Conservation (phyloP, 2,113 vertebrate species). For the pig (Sus scrofa) region DNA sequence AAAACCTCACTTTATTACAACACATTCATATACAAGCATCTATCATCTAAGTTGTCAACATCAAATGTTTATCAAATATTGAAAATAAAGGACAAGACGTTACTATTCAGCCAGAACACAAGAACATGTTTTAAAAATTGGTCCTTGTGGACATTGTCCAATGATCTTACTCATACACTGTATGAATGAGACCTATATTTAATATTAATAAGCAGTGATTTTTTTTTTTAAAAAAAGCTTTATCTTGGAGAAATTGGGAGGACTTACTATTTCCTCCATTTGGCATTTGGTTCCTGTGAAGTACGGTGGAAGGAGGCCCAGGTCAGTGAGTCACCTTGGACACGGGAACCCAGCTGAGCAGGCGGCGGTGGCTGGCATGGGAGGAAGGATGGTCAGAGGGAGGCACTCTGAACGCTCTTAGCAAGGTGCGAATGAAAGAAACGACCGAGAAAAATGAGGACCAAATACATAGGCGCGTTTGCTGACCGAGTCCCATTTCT, state of each 20-base stretch:
- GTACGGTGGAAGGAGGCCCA: not conserved
- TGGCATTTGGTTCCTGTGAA: slow-evolving; percentile 68
- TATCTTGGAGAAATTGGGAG: slow-evolving; percentile 90
- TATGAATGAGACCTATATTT: slow-evolving; percentile 92
- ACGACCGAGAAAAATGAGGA: slow-evolving; percentile 32
- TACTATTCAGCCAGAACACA: slow-evolving; percentile 87
- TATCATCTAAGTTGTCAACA: slow-evolving; percentile 90
- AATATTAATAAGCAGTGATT: slow-evolving; percentile 87
- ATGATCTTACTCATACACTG: slow-evolving; percentile 91
- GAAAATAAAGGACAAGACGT: slow-evolving; percentile 88
- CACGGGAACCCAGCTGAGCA: not conserved
- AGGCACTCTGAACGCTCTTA: slow-evolving; percentile 50
- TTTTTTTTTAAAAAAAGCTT: slow-evolving; percentile 83
- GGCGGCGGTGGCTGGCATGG: not conserved
- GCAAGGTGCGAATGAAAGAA: slow-evolving; percentile 55
- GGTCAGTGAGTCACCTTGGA: not conserved
- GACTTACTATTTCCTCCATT: slow-evolving; percentile 71
- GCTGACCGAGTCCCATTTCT: slow-evolving; percentile 86
- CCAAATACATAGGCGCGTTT: slow-evolving; percentile 52
- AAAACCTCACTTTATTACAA: slow-evolving; percentile 91
- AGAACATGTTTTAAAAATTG: slow-evolving; percentile 88
- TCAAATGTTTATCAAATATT: slow-evolving; percentile 90
- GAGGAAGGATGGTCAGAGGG: not conserved
- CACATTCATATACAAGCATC: slow-evolving; percentile 90
- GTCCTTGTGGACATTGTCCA: slow-evolving; percentile 90